Evolutionary conservation across 2,797 vertebrate genomes (phyloP).

Genomic region (Pipistrellus pygmaeus): DNA sequence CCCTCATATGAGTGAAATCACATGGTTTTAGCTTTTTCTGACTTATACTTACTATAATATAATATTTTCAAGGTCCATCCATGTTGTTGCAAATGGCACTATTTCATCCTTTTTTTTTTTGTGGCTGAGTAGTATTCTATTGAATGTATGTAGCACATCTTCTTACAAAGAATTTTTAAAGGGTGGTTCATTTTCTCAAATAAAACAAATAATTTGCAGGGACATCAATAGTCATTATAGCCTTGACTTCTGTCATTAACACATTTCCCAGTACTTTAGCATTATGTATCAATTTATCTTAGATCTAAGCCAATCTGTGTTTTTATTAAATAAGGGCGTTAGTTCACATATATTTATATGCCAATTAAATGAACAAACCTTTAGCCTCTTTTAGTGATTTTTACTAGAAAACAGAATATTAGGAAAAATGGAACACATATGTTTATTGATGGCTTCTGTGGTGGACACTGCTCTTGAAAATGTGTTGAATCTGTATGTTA

Average conservation of each 20-base stretch:
- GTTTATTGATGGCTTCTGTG: not conserved
- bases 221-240: not conserved
- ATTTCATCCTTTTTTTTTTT: no score
- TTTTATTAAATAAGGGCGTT: conserved; percentile 39
- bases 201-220: conserved; percentile 2
- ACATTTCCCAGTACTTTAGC: conserved; percentile 18
- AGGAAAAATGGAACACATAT: not conserved
- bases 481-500: not conserved
- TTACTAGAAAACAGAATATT: not conserved
- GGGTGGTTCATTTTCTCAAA: not conserved
- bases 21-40: no score
- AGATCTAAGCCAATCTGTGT: not conserved
- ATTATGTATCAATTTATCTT: not conserved
- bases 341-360: not conserved
- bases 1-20: no score
- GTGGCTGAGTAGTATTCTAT: no score
- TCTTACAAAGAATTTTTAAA: conserved; percentile 38
- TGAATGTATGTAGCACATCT: no score
- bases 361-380: not conserved
- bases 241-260: not conserved
- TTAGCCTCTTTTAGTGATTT: not conserved
- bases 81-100: no score
- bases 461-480: not conserved
- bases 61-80: no score
- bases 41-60: no score